Percentiles rank a stretch among this genome's conserved stretches.
These are phyloP conservation scores for Pelmatolapia mariae DNA, from an alignment of 2,113 vertebrate genomes.

Conservation along the genomic window DNA sequence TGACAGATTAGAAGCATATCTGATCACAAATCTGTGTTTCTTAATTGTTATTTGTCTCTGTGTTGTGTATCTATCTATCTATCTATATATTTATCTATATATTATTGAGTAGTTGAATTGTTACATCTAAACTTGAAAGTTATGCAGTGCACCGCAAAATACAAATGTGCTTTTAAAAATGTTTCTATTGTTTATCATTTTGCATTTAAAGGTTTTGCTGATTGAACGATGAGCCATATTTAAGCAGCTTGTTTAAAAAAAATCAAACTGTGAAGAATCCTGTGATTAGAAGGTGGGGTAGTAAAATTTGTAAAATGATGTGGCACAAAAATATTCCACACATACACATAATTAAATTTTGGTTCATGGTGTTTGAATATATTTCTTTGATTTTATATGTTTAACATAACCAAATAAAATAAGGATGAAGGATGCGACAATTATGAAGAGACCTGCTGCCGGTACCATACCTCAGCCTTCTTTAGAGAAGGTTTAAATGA, in stretches of 20 bases:
- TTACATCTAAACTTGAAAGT: background rate
- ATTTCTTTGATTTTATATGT: background rate
- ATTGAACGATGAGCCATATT: background rate
- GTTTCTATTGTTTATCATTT: background rate
- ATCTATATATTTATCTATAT: background rate
- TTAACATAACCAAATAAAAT: fast-evolving
- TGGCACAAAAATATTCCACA: fast-evolving
- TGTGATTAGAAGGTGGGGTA: background rate
- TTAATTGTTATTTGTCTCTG: background rate
- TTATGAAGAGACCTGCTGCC: background rate
- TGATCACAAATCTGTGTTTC: background rate
- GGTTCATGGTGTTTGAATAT: background rate
- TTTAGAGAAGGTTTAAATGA: background rate
- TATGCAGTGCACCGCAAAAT: background rate
- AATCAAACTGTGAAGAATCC: background rate
- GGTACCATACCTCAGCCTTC: background rate
- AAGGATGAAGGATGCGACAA: background rate
- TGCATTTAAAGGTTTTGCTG: fast-evolving
- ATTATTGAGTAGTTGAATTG: background rate
- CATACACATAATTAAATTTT: fast-evolving
- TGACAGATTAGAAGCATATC: background rate
- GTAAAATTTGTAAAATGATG: background rate
- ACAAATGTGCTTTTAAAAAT: background rate
- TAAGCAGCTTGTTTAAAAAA: fast-evolving
- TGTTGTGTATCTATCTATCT: background rate